phyloP scores from a whole-genome alignment of 2,888 invertebrate species.

The Drosophila anomelani region DNA sequence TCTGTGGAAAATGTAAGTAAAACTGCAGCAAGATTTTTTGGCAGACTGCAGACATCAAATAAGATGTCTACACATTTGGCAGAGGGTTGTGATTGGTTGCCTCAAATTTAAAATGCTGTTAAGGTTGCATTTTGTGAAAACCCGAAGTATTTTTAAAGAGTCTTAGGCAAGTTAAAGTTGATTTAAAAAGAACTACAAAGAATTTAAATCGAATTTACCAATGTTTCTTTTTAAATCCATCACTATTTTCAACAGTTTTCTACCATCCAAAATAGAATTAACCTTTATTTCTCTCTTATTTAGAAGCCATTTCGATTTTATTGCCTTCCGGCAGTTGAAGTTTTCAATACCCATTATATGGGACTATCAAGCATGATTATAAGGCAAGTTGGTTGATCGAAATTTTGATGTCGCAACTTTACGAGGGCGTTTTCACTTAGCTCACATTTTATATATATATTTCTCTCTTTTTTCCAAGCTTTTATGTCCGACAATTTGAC shows the following conservation, averaged over 20 bases:
- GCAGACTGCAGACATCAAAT: conserved; percentile 15
- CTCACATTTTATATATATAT: conserved; percentile 32
- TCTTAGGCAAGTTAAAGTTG: too few relatives aligned
- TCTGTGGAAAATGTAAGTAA: conserved; percentile 15
- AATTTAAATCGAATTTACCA: neutral
- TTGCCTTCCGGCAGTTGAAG: conserved; percentile 1
- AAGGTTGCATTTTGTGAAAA: conserved; percentile 13
- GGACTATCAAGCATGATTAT: conserved; percentile 33
- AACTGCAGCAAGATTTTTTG: conserved; percentile 15
- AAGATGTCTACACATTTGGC: conserved; percentile 31
- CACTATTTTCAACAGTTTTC: neutral
- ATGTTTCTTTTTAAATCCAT: neutral
- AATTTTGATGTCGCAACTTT: conserved; percentile 33
- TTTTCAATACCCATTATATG: conserved; percentile 6
- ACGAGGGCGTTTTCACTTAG: conserved; percentile 43
- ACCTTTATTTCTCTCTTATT: neutral
- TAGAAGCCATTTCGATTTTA: conserved; percentile 7
- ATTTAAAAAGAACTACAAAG: too few relatives aligned
- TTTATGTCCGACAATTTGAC: conserved; percentile 37
- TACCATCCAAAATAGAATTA: neutral
- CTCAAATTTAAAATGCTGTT: conserved; percentile 40
- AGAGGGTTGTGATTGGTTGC: conserved; percentile 42
- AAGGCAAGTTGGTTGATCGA: conserved; percentile 14
- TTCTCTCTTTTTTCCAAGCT: conserved; percentile 10
- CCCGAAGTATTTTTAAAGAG: neutral